Percentiles rank a stretch among this genome's conserved stretches.
phyloP scores from a whole-genome alignment of 2,113 vertebrate genomes.

The Oriolus oriolus region DNA sequence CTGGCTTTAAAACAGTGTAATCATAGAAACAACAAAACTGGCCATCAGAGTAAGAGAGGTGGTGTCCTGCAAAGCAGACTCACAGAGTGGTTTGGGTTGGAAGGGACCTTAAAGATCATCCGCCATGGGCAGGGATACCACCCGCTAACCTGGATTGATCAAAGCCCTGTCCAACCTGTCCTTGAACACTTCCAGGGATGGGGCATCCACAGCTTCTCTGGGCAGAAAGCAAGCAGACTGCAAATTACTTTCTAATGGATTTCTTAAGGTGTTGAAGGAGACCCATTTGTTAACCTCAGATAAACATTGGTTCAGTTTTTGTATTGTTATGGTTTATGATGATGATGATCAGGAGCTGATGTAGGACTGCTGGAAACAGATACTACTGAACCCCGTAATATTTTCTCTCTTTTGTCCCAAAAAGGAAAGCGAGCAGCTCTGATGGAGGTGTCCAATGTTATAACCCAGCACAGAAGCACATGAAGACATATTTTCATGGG shows the following conservation, averaged over 20 bases:
- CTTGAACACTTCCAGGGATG: background rate
- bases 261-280: background rate
- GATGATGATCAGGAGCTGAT: background rate
- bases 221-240: background rate
- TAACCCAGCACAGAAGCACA: background rate
- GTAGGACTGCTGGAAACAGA: background rate
- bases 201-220: background rate
- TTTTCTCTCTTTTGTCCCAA: background rate
- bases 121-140: background rate
- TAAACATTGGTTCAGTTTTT: background rate
- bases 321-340: background rate
- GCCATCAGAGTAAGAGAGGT: background rate
- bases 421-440: background rate
- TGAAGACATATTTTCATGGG: background rate
- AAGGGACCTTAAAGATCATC: background rate
- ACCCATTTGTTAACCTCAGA: background rate
- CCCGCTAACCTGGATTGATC: background rate
- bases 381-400: background rate
- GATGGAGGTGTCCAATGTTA: rapidly evolving
- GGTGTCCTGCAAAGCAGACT: background rate
- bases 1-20: background rate
- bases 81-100: background rate
- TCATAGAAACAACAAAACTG: background rate
- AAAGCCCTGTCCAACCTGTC: background rate
- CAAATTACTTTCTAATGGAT: background rate